These are phyloP conservation scores for Lanius ludovicianus DNA, from an alignment of 2,113 vertebrate genomes.

Conservation along the genomic window DNA sequence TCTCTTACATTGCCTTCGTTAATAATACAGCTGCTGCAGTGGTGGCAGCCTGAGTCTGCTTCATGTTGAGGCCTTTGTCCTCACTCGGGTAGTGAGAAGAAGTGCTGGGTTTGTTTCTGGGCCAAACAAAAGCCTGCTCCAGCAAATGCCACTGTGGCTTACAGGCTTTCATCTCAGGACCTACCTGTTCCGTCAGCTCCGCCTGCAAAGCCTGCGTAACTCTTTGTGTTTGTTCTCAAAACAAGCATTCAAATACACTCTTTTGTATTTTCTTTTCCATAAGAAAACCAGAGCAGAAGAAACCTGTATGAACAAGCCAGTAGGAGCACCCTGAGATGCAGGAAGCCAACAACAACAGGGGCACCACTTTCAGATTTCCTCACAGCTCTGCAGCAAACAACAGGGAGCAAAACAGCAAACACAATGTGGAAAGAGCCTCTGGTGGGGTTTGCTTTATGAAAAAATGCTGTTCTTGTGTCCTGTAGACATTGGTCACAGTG, in stretches of 20 bases:
- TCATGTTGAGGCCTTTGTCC: not conserved
- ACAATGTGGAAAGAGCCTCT: fast-evolving
- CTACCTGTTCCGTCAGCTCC: not conserved
- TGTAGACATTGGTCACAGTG: fast-evolving
- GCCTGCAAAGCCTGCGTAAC: not conserved
- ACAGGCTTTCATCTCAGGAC: not conserved
- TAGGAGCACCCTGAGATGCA: not conserved
- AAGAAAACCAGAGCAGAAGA: not conserved
- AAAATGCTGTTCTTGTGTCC: not conserved
- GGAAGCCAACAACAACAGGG: not conserved
- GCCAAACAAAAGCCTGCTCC: not conserved
- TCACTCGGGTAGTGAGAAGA: not conserved
- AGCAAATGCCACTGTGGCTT: not conserved
- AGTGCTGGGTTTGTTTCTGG: not conserved
- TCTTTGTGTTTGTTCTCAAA: slow-evolving; percentile 19
- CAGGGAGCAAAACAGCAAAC: not conserved
- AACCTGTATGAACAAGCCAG: not conserved
- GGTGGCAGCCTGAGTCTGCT: not conserved
- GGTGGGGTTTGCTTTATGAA: not conserved
- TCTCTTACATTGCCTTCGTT: not conserved
- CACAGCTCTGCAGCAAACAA: not conserved
- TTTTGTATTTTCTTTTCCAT: not conserved
- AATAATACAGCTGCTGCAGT: not conserved
- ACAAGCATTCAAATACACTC: not conserved
- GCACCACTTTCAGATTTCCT: not conserved